These are phyloP conservation scores for Rhinatrema bivittatum DNA, from an alignment of 2,797 vertebrate species.

Conservation along the genomic window DNA sequence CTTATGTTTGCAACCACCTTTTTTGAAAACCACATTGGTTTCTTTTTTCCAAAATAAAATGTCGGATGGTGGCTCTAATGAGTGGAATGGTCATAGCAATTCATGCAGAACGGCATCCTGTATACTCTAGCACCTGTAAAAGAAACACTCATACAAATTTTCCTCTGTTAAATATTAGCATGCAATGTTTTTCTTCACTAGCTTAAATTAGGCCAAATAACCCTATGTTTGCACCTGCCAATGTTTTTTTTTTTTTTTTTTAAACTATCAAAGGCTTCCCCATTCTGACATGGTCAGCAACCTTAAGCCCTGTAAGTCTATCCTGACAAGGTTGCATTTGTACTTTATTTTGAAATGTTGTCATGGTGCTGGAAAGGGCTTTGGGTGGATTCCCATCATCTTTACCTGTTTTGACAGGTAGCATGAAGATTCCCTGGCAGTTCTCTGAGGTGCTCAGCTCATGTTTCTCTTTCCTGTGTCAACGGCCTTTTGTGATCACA, in stretches of 20 bases:
- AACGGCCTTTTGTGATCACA: background rate
- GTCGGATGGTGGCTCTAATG: too few species aligned
- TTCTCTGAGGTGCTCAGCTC: background rate
- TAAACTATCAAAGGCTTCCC: background rate
- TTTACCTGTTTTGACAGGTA: constrained; percentile 6
- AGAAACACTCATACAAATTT: too few species aligned
- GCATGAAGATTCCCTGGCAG: fast-evolving
- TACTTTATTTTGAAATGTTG: constrained; percentile 13
- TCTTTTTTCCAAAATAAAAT: too few species aligned
- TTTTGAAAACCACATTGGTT: too few species aligned
- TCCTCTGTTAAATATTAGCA: too few species aligned
- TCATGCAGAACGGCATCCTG: too few species aligned
- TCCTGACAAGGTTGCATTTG: constrained; percentile 5
- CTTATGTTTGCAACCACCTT: too few species aligned
- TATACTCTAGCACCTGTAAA: too few species aligned
- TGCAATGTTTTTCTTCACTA: too few species aligned
- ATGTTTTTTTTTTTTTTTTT: too few species aligned
- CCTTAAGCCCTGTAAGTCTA: constrained; percentile 1
- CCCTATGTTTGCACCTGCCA: constrained; percentile 20
- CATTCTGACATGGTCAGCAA: fast-evolving
- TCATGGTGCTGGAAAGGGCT: constrained; percentile 21
- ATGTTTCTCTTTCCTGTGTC: background rate
- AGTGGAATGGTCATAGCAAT: too few species aligned
- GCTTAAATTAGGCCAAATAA: too few species aligned
- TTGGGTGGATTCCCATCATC: constrained; percentile 4